phyloP scores from a whole-genome alignment of 2,888 invertebrate genomes.

The Tortricodes alternella region DNA sequence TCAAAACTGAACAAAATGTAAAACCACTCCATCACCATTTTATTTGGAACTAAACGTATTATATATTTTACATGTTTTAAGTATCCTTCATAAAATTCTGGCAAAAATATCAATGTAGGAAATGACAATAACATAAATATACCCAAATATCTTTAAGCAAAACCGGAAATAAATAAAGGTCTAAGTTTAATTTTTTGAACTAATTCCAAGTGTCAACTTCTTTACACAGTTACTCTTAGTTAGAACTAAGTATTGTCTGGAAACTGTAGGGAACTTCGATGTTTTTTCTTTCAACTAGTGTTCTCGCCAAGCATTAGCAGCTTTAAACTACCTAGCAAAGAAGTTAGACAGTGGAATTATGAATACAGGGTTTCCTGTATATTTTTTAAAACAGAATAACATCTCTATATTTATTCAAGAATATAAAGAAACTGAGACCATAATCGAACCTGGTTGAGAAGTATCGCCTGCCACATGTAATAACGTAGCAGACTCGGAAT shows the following conservation, averaged over 20 bases:
- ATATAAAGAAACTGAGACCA: no score
- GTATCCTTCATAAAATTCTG: no score
- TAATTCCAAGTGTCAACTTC: slow-evolving; percentile 11
- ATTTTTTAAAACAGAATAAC: background rate
- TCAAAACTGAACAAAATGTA: no score
- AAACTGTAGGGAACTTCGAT: slow-evolving; percentile 13
- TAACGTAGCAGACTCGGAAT: no score
- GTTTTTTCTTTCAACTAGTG: slow-evolving; percentile 9
- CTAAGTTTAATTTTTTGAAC: background rate
- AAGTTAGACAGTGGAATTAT: slow-evolving; percentile 8
- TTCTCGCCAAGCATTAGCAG: slow-evolving; percentile 19
- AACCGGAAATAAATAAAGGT: background rate
- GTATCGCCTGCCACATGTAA: no score
- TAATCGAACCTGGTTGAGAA: no score
- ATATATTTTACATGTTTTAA: no score
- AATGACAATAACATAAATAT: no score
- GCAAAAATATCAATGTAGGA: no score
- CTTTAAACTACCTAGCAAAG: slow-evolving; percentile 21
- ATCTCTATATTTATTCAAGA: no score
- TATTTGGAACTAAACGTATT: no score
- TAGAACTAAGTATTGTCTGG: slow-evolving; percentile 4
- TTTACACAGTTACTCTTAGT: background rate
- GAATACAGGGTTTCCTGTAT: background rate
- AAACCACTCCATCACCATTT: no score
- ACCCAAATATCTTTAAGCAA: background rate